These are phyloP conservation scores for Sinelater perroti DNA, from an alignment of 2,888 invertebrate species.

Conservation along the genomic window DNA sequence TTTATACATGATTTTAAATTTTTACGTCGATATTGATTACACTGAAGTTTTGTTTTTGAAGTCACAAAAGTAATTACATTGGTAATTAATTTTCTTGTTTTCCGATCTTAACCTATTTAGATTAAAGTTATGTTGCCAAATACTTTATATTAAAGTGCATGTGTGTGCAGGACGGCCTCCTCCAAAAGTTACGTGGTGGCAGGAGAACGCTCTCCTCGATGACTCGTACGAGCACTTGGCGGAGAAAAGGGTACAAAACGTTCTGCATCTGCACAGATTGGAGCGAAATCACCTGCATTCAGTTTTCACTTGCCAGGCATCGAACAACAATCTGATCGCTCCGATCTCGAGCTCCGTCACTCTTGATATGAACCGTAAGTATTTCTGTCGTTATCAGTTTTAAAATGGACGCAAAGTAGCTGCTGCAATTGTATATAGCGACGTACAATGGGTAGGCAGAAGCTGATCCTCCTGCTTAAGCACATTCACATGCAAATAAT, in stretches of 20 bases:
- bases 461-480: conserved; percentile 22
- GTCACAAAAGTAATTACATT: no score
- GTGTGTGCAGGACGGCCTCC: conserved; percentile 72
- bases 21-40: no score
- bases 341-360: conserved; percentile 72
- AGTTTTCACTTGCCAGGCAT: conserved; percentile 74
- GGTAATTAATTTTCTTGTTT: no score
- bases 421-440: conserved; percentile 17
- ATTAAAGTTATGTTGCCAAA: no score
- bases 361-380: conserved; percentile 78
- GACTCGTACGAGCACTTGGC: conserved; percentile 73
- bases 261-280: conserved; percentile 71
- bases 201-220: conserved; percentile 74
- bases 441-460: conserved; percentile 20
- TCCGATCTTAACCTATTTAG: background rate
- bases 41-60: no score
- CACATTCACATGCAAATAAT: conserved; percentile 31
- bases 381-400: conserved; percentile 2
- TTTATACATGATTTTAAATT: no score
- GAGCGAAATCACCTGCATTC: conserved; percentile 72
- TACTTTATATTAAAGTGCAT: background rate
- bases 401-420: background rate
- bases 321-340: conserved; percentile 73
- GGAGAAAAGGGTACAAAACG: conserved; percentile 72
- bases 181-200: conserved; percentile 80